Conservation (phyloP, 2,797 vertebrate species). For the Semotilus atromaculatus region DNA sequence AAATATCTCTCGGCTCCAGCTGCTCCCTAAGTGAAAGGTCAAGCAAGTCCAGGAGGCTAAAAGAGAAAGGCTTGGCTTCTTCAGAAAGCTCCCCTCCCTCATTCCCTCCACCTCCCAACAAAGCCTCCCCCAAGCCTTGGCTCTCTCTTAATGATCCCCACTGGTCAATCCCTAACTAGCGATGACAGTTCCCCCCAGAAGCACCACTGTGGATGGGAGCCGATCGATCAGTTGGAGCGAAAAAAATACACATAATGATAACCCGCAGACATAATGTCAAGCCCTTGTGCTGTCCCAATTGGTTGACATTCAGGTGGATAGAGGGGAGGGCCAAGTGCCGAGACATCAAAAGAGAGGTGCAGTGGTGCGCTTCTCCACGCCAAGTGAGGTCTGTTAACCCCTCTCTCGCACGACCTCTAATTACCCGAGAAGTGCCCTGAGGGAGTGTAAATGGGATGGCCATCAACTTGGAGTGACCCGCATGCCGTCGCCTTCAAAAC, state of each 20-base stretch:
- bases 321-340: slow-evolving; percentile 67
- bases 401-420: slow-evolving; percentile 74
- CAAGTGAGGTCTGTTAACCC: slow-evolving; percentile 76
- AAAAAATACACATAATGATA: slow-evolving; percentile 90
- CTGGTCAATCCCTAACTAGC: slow-evolving; percentile 92
- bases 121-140: slow-evolving; percentile 74
- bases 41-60: slow-evolving; percentile 87
- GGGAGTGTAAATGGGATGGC: slow-evolving; percentile 65
- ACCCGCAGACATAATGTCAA: slow-evolving; percentile 92
- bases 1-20: slow-evolving; percentile 93
- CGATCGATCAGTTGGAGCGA: slow-evolving; percentile 85
- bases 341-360: slow-evolving; percentile 78
- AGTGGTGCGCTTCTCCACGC: slow-evolving; percentile 64
- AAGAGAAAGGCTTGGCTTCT: slow-evolving; percentile 81
- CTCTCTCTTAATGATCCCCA: slow-evolving; percentile 92
- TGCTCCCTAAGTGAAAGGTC: slow-evolving; percentile 97
- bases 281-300: slow-evolving; percentile 81
- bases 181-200: slow-evolving; percentile 88
- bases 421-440: slow-evolving; percentile 72
- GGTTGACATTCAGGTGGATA: slow-evolving; percentile 85
- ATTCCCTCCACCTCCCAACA: slow-evolving; percentile 69
- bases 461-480: slow-evolving; percentile 58
- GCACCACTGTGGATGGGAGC: slow-evolving; percentile 86
- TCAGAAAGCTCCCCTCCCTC: slow-evolving; percentile 63
- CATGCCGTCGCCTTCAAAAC: slow-evolving; percentile 73